These are phyloP conservation scores for Drosophila ogumai DNA, from an alignment of 1,140 invertebrate species.

Conservation along the genomic window DNA sequence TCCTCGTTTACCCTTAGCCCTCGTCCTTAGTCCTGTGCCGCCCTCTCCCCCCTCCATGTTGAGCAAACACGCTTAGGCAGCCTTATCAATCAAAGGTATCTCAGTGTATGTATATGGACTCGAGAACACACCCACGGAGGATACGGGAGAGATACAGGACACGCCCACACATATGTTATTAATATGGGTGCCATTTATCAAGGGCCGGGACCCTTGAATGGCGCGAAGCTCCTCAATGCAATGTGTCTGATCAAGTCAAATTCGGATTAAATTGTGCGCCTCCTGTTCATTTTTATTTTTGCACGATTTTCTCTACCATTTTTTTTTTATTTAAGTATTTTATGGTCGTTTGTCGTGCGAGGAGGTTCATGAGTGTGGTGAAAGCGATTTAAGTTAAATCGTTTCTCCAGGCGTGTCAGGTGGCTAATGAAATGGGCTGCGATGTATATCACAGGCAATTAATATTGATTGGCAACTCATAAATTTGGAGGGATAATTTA, in stretches of 20 bases:
- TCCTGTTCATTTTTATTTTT: constrained; percentile 8
- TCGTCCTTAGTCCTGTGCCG: constrained; percentile 9
- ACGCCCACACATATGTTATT: constrained; percentile 70
- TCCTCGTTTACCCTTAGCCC: constrained; percentile 54
- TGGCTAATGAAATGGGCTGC: constrained; percentile 42
- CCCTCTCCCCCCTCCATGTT: constrained; percentile 4
- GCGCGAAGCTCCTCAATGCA: constrained; percentile 47
- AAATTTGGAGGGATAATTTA: constrained; percentile 40
- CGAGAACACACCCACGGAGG: constrained; percentile 15
- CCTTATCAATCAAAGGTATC: constrained; percentile 81
- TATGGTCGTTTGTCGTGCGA: constrained; percentile 38
- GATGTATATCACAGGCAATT: constrained; percentile 38
- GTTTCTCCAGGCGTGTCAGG: constrained; percentile 26
- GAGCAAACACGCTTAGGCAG: constrained; percentile 79
- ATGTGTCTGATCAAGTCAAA: constrained; percentile 56
- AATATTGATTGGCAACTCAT: constrained; percentile 55
- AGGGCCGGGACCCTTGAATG: constrained; percentile 27
- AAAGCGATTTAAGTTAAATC: constrained; percentile 55
- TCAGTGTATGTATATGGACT: constrained; percentile 20
- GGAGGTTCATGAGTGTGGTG: constrained; percentile 24
- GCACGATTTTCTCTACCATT: not conserved
- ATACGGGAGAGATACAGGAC: constrained; percentile 27
- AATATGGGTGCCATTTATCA: constrained; percentile 72
- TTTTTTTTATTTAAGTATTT: constrained; percentile 26
- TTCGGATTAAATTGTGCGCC: constrained; percentile 54